These are phyloP conservation scores for Theonella swinhoei DNA, from an alignment of 37 sponge, comb jelly and placozoan genomes.

Conservation along the genomic window DNA sequence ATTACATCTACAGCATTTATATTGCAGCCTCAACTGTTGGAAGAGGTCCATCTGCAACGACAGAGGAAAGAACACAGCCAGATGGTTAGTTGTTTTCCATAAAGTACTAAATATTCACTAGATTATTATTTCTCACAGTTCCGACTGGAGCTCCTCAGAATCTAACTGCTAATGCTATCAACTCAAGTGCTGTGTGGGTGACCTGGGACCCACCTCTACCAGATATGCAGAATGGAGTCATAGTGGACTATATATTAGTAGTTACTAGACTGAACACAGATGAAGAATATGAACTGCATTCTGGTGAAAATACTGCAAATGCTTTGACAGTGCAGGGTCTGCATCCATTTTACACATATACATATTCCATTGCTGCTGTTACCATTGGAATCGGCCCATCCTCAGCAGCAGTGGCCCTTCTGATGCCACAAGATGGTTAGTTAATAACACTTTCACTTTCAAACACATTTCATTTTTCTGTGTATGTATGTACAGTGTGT, in stretches of 20 bases:
- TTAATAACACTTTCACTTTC: too few relatives aligned
- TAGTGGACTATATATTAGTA: not conserved
- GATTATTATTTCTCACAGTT: too few relatives aligned
- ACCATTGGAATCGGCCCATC: conserved; percentile 15
- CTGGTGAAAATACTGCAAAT: not conserved
- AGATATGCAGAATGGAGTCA: not conserved
- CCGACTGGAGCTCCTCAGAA: not conserved
- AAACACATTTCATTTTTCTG: too few relatives aligned
- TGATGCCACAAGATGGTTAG: not conserved
- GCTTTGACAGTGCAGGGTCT: not conserved
- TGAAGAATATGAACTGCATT: not conserved
- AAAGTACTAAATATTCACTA: too few relatives aligned
- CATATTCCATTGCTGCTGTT: conserved; percentile 1
- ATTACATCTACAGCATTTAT: not conserved
- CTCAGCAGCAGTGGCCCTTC: not conserved
- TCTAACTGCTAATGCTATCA: not conserved
- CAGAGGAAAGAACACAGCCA: not conserved
- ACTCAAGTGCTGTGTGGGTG: not conserved
- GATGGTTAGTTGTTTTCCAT: not conserved
- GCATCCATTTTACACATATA: conserved; percentile 12
- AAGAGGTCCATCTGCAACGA: conserved; percentile 4
- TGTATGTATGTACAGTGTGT: not conserved
- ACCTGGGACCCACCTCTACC: not conserved
- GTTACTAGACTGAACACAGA: not conserved
- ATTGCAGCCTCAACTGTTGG: conserved; percentile 19